These are phyloP conservation scores for Mellivora capensis DNA, from an alignment of 2,113 vertebrate species.

Conservation along the genomic window DNA sequence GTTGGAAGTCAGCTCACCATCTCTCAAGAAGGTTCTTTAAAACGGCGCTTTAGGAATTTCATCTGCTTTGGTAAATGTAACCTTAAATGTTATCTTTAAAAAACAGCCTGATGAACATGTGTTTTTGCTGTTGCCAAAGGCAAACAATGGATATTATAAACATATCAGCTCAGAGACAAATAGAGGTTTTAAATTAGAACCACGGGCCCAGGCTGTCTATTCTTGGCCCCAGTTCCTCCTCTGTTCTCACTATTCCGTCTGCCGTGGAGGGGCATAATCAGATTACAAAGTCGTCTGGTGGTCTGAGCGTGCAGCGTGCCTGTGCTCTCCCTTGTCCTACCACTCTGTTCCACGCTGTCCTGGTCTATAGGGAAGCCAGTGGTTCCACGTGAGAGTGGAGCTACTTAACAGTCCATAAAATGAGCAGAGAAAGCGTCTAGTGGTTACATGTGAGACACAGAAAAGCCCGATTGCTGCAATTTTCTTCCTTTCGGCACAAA, in stretches of 20 bases:
- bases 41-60: neutral
- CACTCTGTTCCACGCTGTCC: neutral
- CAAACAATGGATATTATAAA: neutral
- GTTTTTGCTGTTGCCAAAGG: neutral
- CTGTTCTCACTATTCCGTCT: neutral
- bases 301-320: neutral
- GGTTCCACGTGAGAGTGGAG: neutral
- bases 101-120: neutral
- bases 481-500: neutral
- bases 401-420: neutral
- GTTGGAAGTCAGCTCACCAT: neutral
- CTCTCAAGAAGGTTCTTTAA: neutral
- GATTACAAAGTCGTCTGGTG: neutral
- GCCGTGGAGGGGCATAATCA: neutral
- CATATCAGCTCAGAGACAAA: neutral
- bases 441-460: neutral
- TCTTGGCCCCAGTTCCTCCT: neutral
- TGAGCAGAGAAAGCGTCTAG: neutral
- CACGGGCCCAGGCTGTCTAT: fast-evolving
- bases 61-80: neutral
- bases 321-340: neutral
- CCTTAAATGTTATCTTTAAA: neutral
- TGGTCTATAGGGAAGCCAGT: neutral
- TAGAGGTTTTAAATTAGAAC: neutral
- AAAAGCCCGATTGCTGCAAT: neutral